Evolutionary conservation across 1,140 invertebrate species (phyloP), one percentile per base, ranked within the genome.

Genomic region (Drosophila triauraria): DNA sequence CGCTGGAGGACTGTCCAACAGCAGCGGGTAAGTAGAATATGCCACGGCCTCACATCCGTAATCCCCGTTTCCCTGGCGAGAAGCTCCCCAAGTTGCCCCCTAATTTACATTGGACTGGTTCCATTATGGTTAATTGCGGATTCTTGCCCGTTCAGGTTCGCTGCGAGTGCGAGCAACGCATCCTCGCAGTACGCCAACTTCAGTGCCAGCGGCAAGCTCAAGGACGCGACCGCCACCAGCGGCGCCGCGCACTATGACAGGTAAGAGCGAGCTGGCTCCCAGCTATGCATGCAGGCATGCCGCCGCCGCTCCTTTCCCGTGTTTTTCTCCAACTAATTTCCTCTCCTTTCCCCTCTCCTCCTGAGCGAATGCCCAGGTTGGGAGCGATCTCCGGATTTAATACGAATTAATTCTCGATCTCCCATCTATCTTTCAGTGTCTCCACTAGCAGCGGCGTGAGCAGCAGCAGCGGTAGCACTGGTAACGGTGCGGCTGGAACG

Each of bases 401-500:
- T 20, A 9, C 12, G 27, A 30, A 56, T 38, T 76, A 43, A 76
- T 53, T 4, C 4, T 35, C 20, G 23, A 44, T 35, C 13, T 54
- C 7, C 10, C 2, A 13, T 44, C 51, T 10, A 38, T 58, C 25
- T 80, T 85, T 15, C 57, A 92, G 90, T 91, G 91, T 92, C 43
- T 88, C 91, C 47, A 88, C 90, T 25, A 94, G 94, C 69, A 94
- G 94, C 56, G 93, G 93, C 40, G 95, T 95, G 35, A 94, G 94
- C 64, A 94, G 91, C 76, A 94, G 75, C 75, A 91, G 86, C 48
- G 91, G 81, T 4, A 82, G 84, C 80, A 84, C 91, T 59, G 93
- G 93, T 48, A 92, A 92, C 53, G 84, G 85, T 72, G 71, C 90
- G 30, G 67, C 76, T n/a, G 85, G 78, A 42, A 42, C 57, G 4